Base-by-base conservation (phyloP, 2,888 invertebrate genomes). In the Ommatoiulus sabulosus region DNA sequence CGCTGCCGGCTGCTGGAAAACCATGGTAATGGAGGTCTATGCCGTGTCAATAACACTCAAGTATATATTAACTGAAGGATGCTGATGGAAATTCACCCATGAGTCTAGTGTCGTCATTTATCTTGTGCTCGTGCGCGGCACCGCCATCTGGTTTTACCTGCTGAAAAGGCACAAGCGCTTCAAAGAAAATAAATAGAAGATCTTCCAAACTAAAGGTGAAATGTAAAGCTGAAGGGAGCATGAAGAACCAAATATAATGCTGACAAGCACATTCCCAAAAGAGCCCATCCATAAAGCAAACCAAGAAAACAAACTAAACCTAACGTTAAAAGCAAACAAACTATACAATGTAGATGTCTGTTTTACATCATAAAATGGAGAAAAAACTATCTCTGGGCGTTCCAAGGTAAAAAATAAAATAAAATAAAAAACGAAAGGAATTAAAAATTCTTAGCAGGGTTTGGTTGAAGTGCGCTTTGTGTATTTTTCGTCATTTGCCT, bases 81-180 rank as follows among this genome's bases (percentile, higher is more conserved):
- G 72, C 20, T 72, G 72, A 72, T n/a, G 72, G n/a, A 72, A 72
- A 72, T 72, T 72, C 72, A 72, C 72, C 72, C 72, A 72, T 1
- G 72, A 72, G 72, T 24, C 72, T 24, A 24, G 8, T 72, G 24
- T 72, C 20, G 24, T 24, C 17, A 24, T 72, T 24, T 72, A 72
- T 72, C 72, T 72, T 72, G 72, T 0, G 10, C 5, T 1, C 5
- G 24, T 20, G 24, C 24, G 72, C 52, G 15, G 10, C 12, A 52
- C 2, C 10, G 8, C 72, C 72, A 72, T 72, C 72, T 72, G 72
- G 72, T 24, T 20, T 24, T 72, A 72, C 72, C 72, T 72, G 72
- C 8, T 72, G 72, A 24, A 72, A 72, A 72, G 2, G 24, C 7
- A 24, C 72, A 72, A 72, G 8, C 20, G 24, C 72, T 72, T 72